Evolutionary conservation across 2,113 vertebrate genomes (phyloP).

Genomic region (Brienomyrus longianalis): DNA sequence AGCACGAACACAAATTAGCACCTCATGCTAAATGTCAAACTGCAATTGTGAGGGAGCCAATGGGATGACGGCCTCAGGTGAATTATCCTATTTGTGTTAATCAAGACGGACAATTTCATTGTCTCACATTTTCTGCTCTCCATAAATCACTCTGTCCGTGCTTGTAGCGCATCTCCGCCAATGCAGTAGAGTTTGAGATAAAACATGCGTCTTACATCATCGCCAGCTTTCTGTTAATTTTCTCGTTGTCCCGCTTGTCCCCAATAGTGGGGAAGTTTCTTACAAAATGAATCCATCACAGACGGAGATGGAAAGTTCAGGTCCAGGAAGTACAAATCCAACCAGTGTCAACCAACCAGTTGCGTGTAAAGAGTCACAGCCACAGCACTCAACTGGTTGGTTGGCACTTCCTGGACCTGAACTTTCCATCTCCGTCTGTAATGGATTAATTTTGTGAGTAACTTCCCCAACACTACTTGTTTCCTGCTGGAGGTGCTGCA

Average conservation of each 20-base stretch:
- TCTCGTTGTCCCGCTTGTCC: not conserved
- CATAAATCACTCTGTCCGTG: not conserved
- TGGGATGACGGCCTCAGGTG: not conserved
- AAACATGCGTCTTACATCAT: not conserved
- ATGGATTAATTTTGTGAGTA: not conserved
- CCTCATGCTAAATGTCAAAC: not conserved
- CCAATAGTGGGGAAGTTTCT: not conserved
- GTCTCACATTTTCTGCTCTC: not conserved
- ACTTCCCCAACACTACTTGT: not conserved
- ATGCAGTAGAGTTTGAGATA: not conserved
- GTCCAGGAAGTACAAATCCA: not conserved
- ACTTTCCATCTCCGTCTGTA: not conserved
- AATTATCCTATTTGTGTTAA: not conserved
- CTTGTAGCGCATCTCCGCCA: not conserved
- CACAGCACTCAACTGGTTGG: too few species aligned
- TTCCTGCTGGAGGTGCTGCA: not conserved
- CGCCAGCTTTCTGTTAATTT: not conserved
- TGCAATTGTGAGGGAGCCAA: not conserved
- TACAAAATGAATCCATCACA: not conserved
- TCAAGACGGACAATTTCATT: not conserved
- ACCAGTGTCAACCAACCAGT: not conserved
- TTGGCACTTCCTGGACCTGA: not conserved
- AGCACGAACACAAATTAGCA: not conserved
- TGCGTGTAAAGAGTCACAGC: not conserved
- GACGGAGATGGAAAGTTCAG: not conserved